Evolutionary conservation across 2,888 invertebrate genomes (phyloP), one percentile per base, ranked within the genome.

Genomic region (Plagodis dolabraria): DNA sequence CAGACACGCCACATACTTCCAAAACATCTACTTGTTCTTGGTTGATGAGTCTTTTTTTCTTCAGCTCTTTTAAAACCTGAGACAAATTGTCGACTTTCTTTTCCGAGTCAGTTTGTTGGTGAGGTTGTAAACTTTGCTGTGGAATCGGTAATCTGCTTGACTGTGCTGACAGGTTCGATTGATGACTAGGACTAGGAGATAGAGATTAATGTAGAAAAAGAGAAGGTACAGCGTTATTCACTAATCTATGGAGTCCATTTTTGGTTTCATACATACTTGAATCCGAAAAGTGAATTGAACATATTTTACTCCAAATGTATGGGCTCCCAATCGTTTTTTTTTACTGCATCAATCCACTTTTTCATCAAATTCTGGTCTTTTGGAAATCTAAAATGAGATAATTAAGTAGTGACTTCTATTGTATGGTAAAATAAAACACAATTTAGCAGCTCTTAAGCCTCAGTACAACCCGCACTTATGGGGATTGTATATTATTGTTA

Each of bases 221-320:
- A 33, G 49, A 49, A 7, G 60, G 60, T 2, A 53, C 50, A 6
- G 60, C 60, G 7, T 42, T 42, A 5, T 43, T 35, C 5, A 57
- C 33, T 7, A 61, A 43, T 35, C 52, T 61, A 8, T 53, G 56
- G 7, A 55, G 58, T 0, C 64, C 61, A 11, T 49, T 64, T 50
- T 64, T 64, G 11, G 61, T 64, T 53, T 58, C 61, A 47, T 53
- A 64, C 49, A 58, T 52, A 33, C 49, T 36, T 33, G 61, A 5
- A 5, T 61, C 56, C 5, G 53, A 8, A 43, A 64, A 64, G 42
- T 64, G 61, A 2, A 44, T 22, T 43, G 61, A 64, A 43, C 64
- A 64, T n/a, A 64, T 45, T 47, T 47, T n/a, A n/a, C n/a, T n/a
- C n/a, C n/a, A n/a, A n/a, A n/a, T n/a, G n/a, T n/a, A n/a, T n/a